Conservation (phyloP, 2,797 vertebrate genomes). For the Oreochromis grahami region DNA sequence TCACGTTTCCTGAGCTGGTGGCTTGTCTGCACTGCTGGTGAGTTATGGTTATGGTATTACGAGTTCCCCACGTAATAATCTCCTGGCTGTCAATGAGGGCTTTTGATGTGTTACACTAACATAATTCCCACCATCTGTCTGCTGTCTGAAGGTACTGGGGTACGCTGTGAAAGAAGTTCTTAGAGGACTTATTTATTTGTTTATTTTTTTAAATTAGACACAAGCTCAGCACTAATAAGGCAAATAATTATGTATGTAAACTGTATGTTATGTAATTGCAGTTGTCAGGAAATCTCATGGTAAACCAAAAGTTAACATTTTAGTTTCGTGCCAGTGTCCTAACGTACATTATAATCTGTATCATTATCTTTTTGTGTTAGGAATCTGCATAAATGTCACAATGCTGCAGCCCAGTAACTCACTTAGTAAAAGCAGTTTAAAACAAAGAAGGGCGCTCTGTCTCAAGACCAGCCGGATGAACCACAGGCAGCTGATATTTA, state of each 20-base stretch:
- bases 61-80: not conserved
- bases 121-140: not conserved
- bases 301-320: not conserved
- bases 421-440: not conserved
- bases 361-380: not conserved
- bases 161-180: not conserved
- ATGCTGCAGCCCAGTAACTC: not conserved
- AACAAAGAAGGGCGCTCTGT: not conserved
- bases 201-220: not conserved
- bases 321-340: not conserved
- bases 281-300: not conserved
- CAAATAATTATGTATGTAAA: not conserved
- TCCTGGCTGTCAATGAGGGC: not conserved
- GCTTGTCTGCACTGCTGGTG: not conserved
- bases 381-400: not conserved
- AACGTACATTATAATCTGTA: not conserved
- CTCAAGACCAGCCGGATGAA: not conserved
- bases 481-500: not conserved
- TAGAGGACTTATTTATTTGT: not conserved
- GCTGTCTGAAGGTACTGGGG: not conserved
- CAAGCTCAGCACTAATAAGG: not conserved
- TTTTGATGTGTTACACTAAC: not conserved
- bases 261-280: not conserved
- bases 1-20: not conserved
- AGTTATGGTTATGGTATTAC: too few species aligned